Conservation (phyloP, 2,113 vertebrate genomes). For the Enhydra lutris region DNA sequence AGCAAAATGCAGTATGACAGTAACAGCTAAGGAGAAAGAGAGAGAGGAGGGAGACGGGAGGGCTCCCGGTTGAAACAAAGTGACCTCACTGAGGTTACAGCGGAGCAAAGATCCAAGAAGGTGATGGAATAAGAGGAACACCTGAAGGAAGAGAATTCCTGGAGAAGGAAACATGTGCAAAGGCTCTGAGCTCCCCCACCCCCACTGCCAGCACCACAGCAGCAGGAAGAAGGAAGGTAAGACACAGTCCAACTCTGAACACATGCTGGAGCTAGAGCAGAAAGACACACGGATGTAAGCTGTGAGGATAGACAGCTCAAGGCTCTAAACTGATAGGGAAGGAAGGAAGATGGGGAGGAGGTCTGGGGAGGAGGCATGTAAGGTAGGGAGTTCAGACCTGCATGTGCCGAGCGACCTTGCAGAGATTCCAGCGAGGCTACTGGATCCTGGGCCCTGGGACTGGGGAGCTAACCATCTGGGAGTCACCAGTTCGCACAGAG, state of each 20-base stretch:
- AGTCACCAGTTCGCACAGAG: neutral
- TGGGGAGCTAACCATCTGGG: neutral
- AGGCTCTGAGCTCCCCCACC: neutral
- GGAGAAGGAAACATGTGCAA: rapidly evolving
- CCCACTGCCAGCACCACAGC: neutral
- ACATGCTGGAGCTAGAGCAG: neutral
- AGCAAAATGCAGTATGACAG: neutral
- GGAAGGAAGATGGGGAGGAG: rapidly evolving
- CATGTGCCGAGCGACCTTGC: neutral
- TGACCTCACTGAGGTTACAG: neutral
- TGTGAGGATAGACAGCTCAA: neutral
- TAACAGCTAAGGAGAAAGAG: neutral
- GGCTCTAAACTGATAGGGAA: neutral
- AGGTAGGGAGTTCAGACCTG: neutral
- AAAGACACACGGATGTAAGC: neutral
- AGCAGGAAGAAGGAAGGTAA: neutral
- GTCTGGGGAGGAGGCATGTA: neutral
- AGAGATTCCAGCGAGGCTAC: neutral
- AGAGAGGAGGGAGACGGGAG: neutral
- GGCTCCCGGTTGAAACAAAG: rapidly evolving
- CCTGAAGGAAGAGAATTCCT: neutral
- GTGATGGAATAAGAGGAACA: neutral
- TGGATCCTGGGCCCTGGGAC: neutral
- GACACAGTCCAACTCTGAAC: rapidly evolving
- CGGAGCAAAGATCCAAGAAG: neutral